A percentile compares a stretch with the other conserved stretches of the same genome.
phyloP scores from a whole-genome alignment of 2,113 vertebrate species.

The Phalacrocorax brasilianus region DNA sequence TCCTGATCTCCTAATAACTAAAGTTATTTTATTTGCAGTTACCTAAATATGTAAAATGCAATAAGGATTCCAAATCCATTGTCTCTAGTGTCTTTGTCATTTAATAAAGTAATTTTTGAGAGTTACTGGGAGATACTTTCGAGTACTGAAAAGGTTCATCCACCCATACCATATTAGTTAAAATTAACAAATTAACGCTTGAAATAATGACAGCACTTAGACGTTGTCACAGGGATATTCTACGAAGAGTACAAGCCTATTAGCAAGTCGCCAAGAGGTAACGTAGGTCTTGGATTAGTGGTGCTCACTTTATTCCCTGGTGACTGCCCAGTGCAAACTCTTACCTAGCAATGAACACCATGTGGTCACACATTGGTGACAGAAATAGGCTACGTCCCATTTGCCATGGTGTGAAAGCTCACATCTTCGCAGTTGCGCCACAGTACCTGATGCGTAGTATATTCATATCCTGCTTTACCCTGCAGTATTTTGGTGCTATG shows the following conservation, averaged over 20 bases:
- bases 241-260: fast-evolving
- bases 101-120: neutral
- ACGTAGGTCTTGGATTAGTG: neutral
- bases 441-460: neutral
- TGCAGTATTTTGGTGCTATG: neutral
- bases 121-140: neutral
- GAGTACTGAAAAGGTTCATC: neutral
- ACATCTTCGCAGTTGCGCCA: neutral
- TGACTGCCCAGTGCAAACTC: neutral
- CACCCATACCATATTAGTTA: neutral
- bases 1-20: neutral
- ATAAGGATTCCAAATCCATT: neutral
- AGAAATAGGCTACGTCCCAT: neutral
- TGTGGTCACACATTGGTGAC: neutral
- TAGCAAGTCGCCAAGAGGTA: neutral
- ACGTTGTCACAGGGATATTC: neutral
- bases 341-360: neutral
- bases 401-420: neutral
- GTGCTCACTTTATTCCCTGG: neutral
- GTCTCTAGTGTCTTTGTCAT: neutral
- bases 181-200: neutral
- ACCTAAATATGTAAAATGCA: neutral
- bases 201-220: neutral
- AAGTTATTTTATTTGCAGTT: neutral
- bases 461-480: neutral